Base-by-base conservation (phyloP, 1,140 invertebrate genomes). In the Nixonia krombeini region DNA sequence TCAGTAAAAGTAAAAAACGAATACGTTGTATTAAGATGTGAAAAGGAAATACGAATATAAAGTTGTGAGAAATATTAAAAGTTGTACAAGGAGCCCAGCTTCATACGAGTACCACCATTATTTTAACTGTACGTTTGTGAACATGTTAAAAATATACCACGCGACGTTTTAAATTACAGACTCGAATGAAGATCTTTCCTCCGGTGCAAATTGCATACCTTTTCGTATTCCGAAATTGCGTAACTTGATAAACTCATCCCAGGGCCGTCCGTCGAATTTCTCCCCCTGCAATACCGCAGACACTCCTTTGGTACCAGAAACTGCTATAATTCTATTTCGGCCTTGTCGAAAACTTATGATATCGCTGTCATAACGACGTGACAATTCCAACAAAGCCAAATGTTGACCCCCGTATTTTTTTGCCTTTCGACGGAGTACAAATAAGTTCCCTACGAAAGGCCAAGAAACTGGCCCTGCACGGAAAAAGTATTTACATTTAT, bases 241-340 rank as follows among this genome's bases (percentile, higher is more conserved):
- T 5, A 93, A 76, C 26, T 88, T 84, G 25, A 90, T 83, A 63
- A 94, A 93, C 70, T 91, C 92, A 50, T 87, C 90, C 76, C 92
- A 87, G 0, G 93, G 93, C 49, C 93, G 80, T 0, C 89, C 91
- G 61, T 91, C 89, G 67, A 89, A 94, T 2, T 90, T 90, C 28
- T 91, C 89, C 9, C 86, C 81, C 0, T 80, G 81, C 23, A 93
- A 86, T 4, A 92, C 86, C 61, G 90, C 83, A 5, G 87, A 83
- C 1, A 92, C 81, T 15, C 87, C 50, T 9, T 87, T 86, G 42
- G 86, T 86, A 0, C 89, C 89, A 21, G 87, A 87, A 0, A 92
- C 89, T 0, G 90, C 87, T 0, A 93, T 85, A 0, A 90, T 75
- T 5, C 87, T 76, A 23, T 89, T 87, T n/a, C 72, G 73, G 0